A percentile compares a stretch with the other conserved stretches of the same genome.
phyloP scores from a whole-genome alignment of 1,140 invertebrate genomes.

The Solenopsis invicta region DNA sequence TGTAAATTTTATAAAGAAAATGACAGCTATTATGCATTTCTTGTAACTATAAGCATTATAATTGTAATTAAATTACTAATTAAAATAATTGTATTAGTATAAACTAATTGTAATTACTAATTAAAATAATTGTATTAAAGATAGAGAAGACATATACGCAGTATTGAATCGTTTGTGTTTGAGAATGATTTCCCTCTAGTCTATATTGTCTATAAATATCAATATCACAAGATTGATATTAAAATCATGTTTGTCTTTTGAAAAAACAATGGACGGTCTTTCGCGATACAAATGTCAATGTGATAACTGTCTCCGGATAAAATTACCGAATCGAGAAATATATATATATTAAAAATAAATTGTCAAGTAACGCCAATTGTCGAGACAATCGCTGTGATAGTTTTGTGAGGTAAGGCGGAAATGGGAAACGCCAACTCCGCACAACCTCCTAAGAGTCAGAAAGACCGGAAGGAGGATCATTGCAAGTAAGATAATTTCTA shows the following conservation, averaged over 20 bases:
- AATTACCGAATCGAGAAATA: neutral
- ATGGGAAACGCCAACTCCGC: conserved; percentile 67
- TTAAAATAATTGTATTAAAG: neutral
- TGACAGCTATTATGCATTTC: neutral
- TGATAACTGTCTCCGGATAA: conserved; percentile 26
- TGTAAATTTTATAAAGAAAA: neutral
- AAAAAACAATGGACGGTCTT: conserved; percentile 55
- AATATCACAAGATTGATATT: neutral
- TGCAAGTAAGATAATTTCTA: conserved; percentile 66
- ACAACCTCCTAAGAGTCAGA: conserved; percentile 34
- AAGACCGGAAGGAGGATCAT: conserved; percentile 28
- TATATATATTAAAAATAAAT: conserved; percentile 63
- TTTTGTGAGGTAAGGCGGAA: neutral
- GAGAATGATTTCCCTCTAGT: neutral
- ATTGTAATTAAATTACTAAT: neutral
- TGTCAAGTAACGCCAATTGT: conserved; percentile 63
- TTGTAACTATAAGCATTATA: neutral
- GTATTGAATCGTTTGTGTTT: neutral
- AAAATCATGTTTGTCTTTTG: conserved; percentile 36
- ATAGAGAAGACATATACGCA: neutral
- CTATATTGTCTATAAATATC: too few relatives aligned
- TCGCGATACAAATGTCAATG: conserved; percentile 19
- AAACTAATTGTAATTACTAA: neutral
- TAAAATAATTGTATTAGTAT: neutral
- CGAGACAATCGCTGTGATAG: neutral